These are phyloP conservation scores for Hypsopygia costalis DNA, from an alignment of 2,888 invertebrate species.

Conservation along the genomic window DNA sequence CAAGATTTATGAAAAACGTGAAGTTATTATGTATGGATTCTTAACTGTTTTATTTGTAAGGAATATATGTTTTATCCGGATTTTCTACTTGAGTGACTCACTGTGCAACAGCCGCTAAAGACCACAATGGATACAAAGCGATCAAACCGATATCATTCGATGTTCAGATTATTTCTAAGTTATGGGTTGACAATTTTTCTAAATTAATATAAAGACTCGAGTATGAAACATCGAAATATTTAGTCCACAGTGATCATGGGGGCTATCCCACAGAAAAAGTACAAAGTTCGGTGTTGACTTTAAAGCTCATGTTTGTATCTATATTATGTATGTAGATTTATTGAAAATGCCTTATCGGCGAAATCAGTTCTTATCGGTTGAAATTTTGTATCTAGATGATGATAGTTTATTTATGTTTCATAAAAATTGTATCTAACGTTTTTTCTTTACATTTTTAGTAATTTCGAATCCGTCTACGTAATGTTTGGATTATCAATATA, in stretches of 20 bases:
- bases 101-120: conserved; percentile 63
- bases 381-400: conserved; percentile 64
- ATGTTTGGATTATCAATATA: conserved; percentile 68
- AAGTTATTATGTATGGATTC: conserved; percentile 28
- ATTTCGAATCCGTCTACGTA: conserved; percentile 77
- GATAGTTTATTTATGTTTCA: conserved; percentile 69
- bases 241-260: conserved; percentile 75
- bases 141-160: conserved; percentile 54
- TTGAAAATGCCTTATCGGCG: conserved; percentile 67
- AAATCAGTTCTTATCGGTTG: conserved; percentile 56
- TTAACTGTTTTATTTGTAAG: conserved; percentile 27
- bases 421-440: conserved; percentile 55
- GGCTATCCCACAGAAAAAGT: conserved; percentile 73
- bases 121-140: conserved; percentile 75
- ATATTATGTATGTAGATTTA: conserved; percentile 67
- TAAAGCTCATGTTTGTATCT: conserved; percentile 71
- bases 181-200: conserved; percentile 76
- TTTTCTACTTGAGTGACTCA: conserved; percentile 72
- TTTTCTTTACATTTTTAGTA: conserved; percentile 64
- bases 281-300: conserved; percentile 79
- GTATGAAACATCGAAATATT: conserved; percentile 76
- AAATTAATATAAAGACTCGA: conserved; percentile 74
- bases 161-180: conserved; percentile 54
- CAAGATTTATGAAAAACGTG: conserved; percentile 42
- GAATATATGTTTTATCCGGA: conserved; percentile 52